These are phyloP conservation scores for Enteromius afrohamiltoni DNA, from an alignment of 2,797 vertebrate genomes.

Conservation along the genomic window DNA sequence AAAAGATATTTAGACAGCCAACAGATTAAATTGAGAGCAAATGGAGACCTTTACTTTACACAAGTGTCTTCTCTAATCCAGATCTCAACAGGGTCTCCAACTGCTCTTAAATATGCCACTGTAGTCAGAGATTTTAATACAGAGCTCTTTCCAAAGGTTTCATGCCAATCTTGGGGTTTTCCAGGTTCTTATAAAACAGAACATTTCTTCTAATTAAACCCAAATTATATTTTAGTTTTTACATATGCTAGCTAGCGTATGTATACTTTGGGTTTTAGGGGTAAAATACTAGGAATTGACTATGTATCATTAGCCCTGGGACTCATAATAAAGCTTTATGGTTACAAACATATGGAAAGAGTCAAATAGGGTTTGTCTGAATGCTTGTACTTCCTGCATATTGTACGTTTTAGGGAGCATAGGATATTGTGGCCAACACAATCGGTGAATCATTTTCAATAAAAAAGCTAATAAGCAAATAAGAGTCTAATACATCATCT, in stretches of 20 bases:
- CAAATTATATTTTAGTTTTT: neutral
- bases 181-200: neutral
- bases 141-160: neutral
- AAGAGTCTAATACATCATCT: slow-evolving; percentile 24
- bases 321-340: slow-evolving; percentile 19
- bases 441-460: slow-evolving; percentile 8
- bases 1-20: neutral
- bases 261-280: neutral
- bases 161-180: neutral
- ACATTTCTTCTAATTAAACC: neutral
- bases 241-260: neutral
- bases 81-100: neutral
- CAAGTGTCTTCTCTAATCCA: neutral
- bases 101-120: neutral
- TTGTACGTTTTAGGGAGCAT: slow-evolving; percentile 16
- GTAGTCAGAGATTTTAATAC: neutral
- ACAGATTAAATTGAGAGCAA: neutral
- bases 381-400: neutral
- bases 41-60: neutral
- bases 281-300: neutral
- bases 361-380: slow-evolving; percentile 15
- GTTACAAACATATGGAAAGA: slow-evolving; percentile 26
- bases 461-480: slow-evolving; percentile 14
- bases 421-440: neutral
- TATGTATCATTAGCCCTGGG: slow-evolving; percentile 24